Conservation (phyloP, 2,113 vertebrate genomes). For the Gymnorhina tibicen region DNA sequence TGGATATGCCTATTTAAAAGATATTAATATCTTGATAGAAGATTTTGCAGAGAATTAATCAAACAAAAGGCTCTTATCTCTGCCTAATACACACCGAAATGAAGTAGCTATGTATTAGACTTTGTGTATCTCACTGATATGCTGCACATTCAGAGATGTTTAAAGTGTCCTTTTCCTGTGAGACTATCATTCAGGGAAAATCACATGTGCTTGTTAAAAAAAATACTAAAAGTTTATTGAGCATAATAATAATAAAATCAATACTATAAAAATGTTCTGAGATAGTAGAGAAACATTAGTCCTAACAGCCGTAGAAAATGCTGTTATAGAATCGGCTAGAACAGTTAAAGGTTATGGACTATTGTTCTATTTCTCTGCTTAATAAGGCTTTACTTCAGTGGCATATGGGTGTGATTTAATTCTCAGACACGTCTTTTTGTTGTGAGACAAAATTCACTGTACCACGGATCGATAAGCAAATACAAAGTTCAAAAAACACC, state of each 20-base stretch:
- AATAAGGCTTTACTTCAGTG: slow-evolving; percentile 17
- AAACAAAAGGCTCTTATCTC: not conserved
- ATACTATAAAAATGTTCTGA: slow-evolving; percentile 33
- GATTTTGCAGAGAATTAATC: not conserved
- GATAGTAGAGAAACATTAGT: not conserved
- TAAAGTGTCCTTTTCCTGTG: not conserved
- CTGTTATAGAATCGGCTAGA: not conserved
- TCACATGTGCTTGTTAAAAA: slow-evolving; percentile 13
- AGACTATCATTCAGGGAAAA: slow-evolving; percentile 12
- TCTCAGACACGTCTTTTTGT: not conserved
- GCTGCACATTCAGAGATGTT: not conserved
- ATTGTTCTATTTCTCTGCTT: slow-evolving; percentile 21
- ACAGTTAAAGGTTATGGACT: slow-evolving; percentile 29
- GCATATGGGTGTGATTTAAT: slow-evolving; percentile 1
- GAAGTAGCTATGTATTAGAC: not conserved
- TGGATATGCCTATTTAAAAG: not conserved
- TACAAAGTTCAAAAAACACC: not conserved
- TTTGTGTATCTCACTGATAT: not conserved
- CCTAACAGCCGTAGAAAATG: not conserved
- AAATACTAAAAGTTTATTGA: slow-evolving; percentile 31
- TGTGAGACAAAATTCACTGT: not conserved
- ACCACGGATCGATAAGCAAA: not conserved
- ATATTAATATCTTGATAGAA: slow-evolving; percentile 15
- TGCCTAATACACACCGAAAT: not conserved
- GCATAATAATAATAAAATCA: slow-evolving; percentile 55